Percentiles rank a stretch among this genome's conserved stretches.
Conservation (phyloP, 2,888 invertebrate genomes). For the Leptopterna dolabrata region DNA sequence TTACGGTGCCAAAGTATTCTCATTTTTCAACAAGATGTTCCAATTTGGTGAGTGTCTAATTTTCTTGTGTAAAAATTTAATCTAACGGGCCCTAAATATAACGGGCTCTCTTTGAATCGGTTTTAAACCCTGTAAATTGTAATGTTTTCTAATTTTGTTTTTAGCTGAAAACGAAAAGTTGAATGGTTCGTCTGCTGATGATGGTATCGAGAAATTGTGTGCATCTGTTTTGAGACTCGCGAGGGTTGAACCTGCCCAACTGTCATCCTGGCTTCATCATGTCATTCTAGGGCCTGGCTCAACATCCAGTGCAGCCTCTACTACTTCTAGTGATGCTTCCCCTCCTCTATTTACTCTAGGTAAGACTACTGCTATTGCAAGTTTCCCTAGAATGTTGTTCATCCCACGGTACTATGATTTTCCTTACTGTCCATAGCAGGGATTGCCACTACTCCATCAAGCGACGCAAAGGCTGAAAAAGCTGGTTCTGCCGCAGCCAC, state of each 20-base stretch:
- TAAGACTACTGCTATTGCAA: background rate
- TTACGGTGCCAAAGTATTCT: constrained; percentile 83
- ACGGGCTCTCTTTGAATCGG: too few relatives aligned
- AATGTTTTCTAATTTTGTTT: background rate
- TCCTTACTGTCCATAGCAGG: background rate
- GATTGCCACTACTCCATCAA: constrained; percentile 41
- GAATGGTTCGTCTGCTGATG: constrained; percentile 69
- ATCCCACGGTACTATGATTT: background rate
- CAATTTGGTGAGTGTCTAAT: constrained; percentile 67
- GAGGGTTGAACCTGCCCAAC: constrained; percentile 73
- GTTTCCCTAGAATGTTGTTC: background rate
- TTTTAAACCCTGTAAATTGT: too few relatives aligned
- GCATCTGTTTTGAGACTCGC: constrained; percentile 76
- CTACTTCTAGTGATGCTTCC: constrained; percentile 45
- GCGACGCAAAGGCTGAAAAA: constrained; percentile 54
- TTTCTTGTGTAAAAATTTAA: background rate
- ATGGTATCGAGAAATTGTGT: constrained; percentile 75
- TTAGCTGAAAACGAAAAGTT: constrained; percentile 71
- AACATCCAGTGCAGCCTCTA: constrained; percentile 37
- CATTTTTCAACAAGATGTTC: constrained; percentile 81
- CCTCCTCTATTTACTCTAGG: constrained; percentile 58
- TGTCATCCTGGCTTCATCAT: constrained; percentile 76
- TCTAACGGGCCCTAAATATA: too few relatives aligned
- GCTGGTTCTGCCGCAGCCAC: constrained; percentile 20
- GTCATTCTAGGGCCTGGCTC: constrained; percentile 73